Conservation (phyloP, 1,140 invertebrate species). For the Bombus breviceps region DNA sequence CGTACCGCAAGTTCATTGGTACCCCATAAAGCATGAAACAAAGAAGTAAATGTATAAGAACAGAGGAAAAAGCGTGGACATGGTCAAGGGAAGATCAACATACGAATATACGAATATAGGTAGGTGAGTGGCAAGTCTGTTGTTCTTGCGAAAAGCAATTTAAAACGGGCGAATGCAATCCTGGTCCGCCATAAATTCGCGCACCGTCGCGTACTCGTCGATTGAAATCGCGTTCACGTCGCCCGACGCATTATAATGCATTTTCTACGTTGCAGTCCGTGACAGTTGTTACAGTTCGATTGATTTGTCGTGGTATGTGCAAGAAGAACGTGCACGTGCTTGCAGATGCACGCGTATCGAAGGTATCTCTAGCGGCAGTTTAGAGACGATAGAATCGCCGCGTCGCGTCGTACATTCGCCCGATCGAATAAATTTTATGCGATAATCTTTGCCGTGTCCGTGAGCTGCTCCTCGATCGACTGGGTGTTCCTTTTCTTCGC, state of each 20-base stretch:
- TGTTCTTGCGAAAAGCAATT: slow-evolving; percentile 64
- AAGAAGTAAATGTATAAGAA: no score
- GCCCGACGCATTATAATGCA: slow-evolving; percentile 72
- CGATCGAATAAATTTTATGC: slow-evolving; percentile 59
- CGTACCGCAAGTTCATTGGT: no score
- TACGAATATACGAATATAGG: no score
- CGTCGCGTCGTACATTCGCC: background rate
- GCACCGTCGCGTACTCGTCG: slow-evolving; percentile 39
- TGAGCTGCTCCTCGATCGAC: slow-evolving; percentile 12
- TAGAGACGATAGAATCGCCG: background rate
- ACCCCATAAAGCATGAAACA: no score
- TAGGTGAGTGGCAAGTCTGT: slow-evolving; percentile 11
- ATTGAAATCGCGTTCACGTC: slow-evolving; percentile 72
- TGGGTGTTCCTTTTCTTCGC: background rate
- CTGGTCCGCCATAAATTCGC: slow-evolving; percentile 64
- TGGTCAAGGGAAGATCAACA: slow-evolving; percentile 5
- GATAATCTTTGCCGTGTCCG: slow-evolving; percentile 55
- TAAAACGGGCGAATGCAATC: slow-evolving; percentile 58
- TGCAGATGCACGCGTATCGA: background rate
- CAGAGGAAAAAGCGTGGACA: no score
- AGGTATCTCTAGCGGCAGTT: no score
- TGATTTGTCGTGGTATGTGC: slow-evolving; percentile 65
- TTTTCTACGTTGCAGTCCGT: slow-evolving; percentile 67
- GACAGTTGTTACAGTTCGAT: slow-evolving; percentile 71
- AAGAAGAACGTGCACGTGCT: background rate